Evolutionary conservation across 2,113 vertebrate species (phyloP).

Genomic region (Excalfactoria chinensis): DNA sequence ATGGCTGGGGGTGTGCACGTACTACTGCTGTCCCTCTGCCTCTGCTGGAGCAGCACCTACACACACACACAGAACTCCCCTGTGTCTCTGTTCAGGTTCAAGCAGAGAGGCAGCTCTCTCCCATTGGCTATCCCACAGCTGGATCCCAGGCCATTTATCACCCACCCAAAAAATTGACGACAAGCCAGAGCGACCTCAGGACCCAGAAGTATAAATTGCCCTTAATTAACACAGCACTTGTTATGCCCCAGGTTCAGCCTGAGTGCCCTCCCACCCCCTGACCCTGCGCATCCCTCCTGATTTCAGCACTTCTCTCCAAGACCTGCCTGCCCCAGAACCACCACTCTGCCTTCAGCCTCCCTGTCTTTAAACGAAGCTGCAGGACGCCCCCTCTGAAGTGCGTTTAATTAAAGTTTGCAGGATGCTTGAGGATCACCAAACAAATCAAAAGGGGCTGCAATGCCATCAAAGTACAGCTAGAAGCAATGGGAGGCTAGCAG

Average conservation of each 20-base stretch:
- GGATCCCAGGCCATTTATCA: conserved; percentile 67
- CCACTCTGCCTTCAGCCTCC: conserved; percentile 14
- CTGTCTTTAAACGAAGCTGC: background rate
- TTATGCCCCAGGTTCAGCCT: background rate
- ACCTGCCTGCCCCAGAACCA: background rate
- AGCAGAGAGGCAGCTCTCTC: background rate
- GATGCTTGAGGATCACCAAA: conserved; percentile 4
- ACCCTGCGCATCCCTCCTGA: conserved; percentile 48
- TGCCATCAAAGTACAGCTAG: background rate
- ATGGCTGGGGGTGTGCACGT: fast-evolving
- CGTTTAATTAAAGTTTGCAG: conserved; percentile 52
- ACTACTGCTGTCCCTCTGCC: background rate
- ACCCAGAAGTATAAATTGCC: conserved; percentile 71
- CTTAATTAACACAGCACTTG: conserved; percentile 60
- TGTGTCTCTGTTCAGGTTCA: background rate
- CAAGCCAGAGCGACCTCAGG: conserved; percentile 53
- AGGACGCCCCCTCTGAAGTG: conserved; percentile 3
- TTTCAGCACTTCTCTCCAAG: conserved; percentile 38
- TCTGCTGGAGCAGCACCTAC: background rate
- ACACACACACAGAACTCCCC: background rate
- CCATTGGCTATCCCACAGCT: background rate
- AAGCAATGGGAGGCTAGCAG: conserved; percentile 21
- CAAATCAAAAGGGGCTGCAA: conserved; percentile 21
- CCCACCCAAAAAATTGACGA: conserved; percentile 69
- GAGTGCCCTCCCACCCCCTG: conserved; percentile 49